phyloP scores from a whole-genome alignment of 1,140 invertebrate species.

The Drosophila auraria region DNA sequence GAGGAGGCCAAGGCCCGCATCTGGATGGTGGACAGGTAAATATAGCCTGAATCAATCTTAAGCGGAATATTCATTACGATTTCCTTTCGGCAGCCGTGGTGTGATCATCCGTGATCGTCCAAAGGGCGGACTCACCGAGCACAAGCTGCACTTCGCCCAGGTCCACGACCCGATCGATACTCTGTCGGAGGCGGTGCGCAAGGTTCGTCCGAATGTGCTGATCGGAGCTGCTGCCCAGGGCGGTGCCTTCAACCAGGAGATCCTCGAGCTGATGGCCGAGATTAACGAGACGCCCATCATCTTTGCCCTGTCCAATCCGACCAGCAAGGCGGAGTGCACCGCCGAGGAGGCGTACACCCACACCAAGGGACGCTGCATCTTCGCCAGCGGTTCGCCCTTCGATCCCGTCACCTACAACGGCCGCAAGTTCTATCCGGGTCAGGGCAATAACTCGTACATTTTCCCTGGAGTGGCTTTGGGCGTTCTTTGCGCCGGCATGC shows the following conservation, averaged over 20 bases:
- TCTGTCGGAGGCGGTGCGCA: conserved; percentile 91
- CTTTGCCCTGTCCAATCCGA: conserved; percentile 98
- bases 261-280: conserved; percentile 92
- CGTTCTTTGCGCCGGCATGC: conserved; percentile 92
- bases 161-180: conserved; percentile 90
- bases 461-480: conserved; percentile 97
- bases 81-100: conserved; percentile 90
- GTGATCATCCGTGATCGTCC: conserved; percentile 93
- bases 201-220: conserved; percentile 93
- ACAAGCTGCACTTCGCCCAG: conserved; percentile 93
- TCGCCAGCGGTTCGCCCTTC: conserved; percentile 97
- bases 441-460: conserved; percentile 99
- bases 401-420: conserved; percentile 92
- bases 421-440: conserved; percentile 93
- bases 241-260: conserved; percentile 94
- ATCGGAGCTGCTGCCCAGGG: conserved; percentile 96
- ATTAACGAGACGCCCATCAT: conserved; percentile 90
- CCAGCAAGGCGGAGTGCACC: conserved; percentile 98
- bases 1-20: conserved; percentile 70
- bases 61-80: conserved; percentile 86
- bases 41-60: background rate
- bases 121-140: conserved; percentile 87
- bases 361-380: conserved; percentile 91
- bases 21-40: conserved; percentile 86
- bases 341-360: conserved; percentile 95